Evolutionary conservation across 2,113 vertebrate genomes (phyloP).

Genomic region (Brachyhypopomus gauderio): DNA sequence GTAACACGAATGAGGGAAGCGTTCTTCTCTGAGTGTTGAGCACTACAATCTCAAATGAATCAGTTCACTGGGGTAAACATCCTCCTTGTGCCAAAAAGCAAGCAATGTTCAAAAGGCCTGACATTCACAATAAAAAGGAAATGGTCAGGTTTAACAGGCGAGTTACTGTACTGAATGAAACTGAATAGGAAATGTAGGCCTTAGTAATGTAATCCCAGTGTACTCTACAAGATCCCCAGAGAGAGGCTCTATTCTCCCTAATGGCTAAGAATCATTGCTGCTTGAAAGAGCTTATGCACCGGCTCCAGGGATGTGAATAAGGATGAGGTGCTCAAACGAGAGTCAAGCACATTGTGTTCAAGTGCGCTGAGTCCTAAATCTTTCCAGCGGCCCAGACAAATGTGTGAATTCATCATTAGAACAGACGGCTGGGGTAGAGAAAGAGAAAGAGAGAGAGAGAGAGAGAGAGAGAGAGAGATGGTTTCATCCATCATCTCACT

Average conservation of each 20-base stretch:
- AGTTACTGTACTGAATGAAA: neutral
- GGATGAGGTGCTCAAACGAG: conserved; percentile 4
- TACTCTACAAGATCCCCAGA: conserved; percentile 4
- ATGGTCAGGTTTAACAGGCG: too few species aligned
- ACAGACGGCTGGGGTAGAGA: conserved; percentile 18
- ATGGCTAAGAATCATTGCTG: conserved; percentile 49
- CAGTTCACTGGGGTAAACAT: neutral
- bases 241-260: conserved; percentile 29
- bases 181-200: neutral
- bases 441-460: too few species aligned
- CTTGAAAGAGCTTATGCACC: conserved; percentile 50
- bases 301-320: conserved; percentile 19
- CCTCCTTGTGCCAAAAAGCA: too few species aligned
- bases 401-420: conserved; percentile 15
- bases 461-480: neutral
- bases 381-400: conserved; percentile 24
- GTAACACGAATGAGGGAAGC: neutral
- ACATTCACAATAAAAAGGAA: too few species aligned
- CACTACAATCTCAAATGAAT: neutral
- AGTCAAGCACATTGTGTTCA: conserved; percentile 19
- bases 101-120: too few species aligned
- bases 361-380: conserved; percentile 24
- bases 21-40: neutral
- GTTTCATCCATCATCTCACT: conserved; percentile 15
- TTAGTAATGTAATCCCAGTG: neutral